These are phyloP conservation scores for Ephialtes manifestator DNA, from an alignment of 2,888 invertebrate genomes.

Conservation along the genomic window DNA sequence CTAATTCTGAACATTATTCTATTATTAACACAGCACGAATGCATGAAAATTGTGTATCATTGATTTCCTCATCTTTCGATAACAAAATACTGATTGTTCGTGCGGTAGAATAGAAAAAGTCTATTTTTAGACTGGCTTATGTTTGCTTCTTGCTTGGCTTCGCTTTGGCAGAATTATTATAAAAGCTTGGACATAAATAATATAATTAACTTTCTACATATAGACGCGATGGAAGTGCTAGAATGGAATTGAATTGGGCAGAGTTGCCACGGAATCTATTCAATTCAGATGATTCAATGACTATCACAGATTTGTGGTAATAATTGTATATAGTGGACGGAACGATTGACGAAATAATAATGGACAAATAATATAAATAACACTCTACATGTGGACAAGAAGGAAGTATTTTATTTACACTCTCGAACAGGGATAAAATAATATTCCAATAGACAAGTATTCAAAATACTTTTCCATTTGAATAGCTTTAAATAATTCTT, in stretches of 20 bases:
- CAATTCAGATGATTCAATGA: constrained; percentile 20
- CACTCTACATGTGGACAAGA: too few relatives aligned
- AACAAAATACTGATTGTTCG: not conserved
- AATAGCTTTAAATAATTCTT: too few relatives aligned
- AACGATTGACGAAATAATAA: constrained; percentile 61
- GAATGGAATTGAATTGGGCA: not conserved
- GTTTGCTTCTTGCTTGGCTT: constrained; percentile 27
- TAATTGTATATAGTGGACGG: constrained; percentile 43
- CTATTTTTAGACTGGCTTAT: not conserved
- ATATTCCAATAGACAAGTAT: too few relatives aligned
- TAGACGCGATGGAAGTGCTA: not conserved
- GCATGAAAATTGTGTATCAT: constrained; percentile 30
- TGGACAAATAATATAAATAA: not conserved
- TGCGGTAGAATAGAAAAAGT: not conserved
- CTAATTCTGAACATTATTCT: not conserved
- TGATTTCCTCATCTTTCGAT: constrained; percentile 13
- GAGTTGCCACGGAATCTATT: not conserved
- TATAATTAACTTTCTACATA: not conserved
- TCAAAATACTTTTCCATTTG: too few relatives aligned
- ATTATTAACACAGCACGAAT: constrained; percentile 31
- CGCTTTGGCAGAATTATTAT: constrained; percentile 25
- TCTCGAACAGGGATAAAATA: too few relatives aligned
- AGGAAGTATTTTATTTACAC: too few relatives aligned
- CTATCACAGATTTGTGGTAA: constrained; percentile 49
- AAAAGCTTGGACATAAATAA: not conserved